phyloP scores from a whole-genome alignment of 2,888 invertebrate genomes.

The Cheilosia vernalis region DNA sequence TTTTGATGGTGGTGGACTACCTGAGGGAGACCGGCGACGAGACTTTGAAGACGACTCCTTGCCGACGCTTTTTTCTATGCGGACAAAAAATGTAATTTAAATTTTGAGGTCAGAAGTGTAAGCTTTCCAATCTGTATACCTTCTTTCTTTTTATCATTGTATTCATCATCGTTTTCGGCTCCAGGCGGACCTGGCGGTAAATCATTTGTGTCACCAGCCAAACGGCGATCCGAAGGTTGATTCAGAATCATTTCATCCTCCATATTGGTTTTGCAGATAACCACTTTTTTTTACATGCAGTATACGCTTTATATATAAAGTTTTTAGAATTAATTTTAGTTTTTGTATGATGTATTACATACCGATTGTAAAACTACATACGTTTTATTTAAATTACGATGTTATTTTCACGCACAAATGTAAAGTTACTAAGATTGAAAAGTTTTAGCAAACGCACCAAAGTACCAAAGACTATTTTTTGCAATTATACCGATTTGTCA shows the following conservation, averaged over 20 bases:
- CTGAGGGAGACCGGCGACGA: conserved; percentile 79
- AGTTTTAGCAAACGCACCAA: background rate
- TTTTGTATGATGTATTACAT: background rate
- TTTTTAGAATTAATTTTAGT: background rate
- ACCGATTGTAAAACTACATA: background rate
- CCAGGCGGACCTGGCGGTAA: conserved; percentile 81
- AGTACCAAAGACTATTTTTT: too few relatives aligned
- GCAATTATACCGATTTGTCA: conserved; percentile 17
- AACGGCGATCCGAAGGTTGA: conserved; percentile 79
- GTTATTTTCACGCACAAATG: background rate
- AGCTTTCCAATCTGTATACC: conserved; percentile 8
- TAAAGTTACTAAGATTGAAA: background rate
- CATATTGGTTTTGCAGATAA: conserved; percentile 77
- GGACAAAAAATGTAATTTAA: background rate
- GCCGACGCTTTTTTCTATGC: conserved; percentile 51
- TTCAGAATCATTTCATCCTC: conserved; percentile 80
- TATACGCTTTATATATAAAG: background rate
- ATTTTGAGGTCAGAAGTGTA: background rate
- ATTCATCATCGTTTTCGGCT: conserved; percentile 78
- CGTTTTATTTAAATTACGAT: background rate
- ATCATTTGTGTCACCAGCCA: conserved; percentile 78
- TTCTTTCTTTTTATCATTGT: conserved; percentile 37
- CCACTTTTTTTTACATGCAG: conserved; percentile 12
- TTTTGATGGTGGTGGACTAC: conserved; percentile 77
- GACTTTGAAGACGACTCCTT: conserved; percentile 72